phyloP scores from a whole-genome alignment of 2,888 invertebrate species.

The Drosophila quasianomalipes region DNA sequence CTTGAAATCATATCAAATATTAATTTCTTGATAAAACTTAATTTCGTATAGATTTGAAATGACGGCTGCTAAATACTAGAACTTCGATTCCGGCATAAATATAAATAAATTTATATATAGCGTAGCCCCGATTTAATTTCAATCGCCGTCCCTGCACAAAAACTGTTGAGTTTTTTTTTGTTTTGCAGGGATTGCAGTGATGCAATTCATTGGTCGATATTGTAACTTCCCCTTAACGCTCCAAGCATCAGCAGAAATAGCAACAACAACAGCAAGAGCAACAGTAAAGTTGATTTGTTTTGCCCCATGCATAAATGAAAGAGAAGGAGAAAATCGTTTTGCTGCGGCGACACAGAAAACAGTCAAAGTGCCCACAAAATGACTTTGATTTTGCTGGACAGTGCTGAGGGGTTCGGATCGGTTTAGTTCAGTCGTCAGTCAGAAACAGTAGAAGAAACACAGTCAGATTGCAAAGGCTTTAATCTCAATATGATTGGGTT shows the following conservation, averaged over 20 bases:
- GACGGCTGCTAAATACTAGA: neutral
- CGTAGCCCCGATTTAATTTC: neutral
- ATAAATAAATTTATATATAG: neutral
- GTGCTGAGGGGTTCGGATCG: slow-evolving; percentile 9
- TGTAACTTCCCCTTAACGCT: slow-evolving; percentile 45
- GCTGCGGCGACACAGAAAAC: slow-evolving; percentile 48
- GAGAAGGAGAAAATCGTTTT: slow-evolving; percentile 39
- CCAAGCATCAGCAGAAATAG: slow-evolving; percentile 21
- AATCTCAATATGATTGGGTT: slow-evolving; percentile 6
- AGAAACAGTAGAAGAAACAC: slow-evolving; percentile 41
- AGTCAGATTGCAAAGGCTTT: slow-evolving; percentile 7
- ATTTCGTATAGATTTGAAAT: neutral
- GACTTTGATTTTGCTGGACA: slow-evolving; percentile 41
- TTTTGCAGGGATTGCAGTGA: slow-evolving; percentile 49
- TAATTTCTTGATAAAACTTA: neutral
- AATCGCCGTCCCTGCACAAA: slow-evolving; percentile 34
- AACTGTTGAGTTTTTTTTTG: slow-evolving; percentile 1
- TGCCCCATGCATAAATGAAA: slow-evolving; percentile 61
- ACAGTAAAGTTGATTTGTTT: slow-evolving; percentile 71
- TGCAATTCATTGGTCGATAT: slow-evolving; percentile 63
- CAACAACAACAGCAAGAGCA: slow-evolving; percentile 16
- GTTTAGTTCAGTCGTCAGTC: slow-evolving; percentile 23
- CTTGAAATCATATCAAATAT: neutral
- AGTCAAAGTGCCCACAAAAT: slow-evolving; percentile 63
- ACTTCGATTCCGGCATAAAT: neutral